Evolutionary conservation across 2,113 vertebrate species (phyloP).

Genomic region (Peucedramus taeniatus): DNA sequence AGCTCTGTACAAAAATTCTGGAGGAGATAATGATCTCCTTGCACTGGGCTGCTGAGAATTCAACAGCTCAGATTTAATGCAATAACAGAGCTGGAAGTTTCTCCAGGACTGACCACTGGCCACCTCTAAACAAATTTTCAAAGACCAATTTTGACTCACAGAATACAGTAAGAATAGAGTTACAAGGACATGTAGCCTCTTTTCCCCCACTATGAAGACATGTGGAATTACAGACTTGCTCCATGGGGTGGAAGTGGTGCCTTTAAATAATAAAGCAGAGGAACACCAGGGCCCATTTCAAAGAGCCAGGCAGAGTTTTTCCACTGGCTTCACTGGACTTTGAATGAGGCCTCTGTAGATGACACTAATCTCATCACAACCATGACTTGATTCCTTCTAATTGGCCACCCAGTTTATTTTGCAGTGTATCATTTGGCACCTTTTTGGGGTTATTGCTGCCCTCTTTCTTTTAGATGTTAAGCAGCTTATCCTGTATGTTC

Average conservation of each 20-base stretch:
- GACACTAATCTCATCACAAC: conserved; percentile 46
- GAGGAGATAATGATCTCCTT: background rate
- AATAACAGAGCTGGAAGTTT: background rate
- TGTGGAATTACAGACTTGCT: background rate
- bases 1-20: background rate
- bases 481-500: background rate
- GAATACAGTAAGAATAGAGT: background rate
- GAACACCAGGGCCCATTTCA: background rate
- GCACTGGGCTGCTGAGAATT: background rate
- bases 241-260: background rate
- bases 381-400: conserved; percentile 41
- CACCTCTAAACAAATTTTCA: background rate
- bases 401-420: conserved; percentile 39
- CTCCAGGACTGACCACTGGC: background rate
- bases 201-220: background rate
- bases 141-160: background rate
- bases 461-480: background rate
- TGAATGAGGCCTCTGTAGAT: background rate
- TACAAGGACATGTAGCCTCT: background rate
- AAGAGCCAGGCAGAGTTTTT: background rate
- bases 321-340: background rate
- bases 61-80: background rate
- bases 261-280: background rate
- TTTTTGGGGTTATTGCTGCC: background rate
- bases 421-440: background rate